Evolutionary conservation across 2,113 vertebrate genomes (phyloP).

Genomic region (Machaerirhynchus nigripectus): DNA sequence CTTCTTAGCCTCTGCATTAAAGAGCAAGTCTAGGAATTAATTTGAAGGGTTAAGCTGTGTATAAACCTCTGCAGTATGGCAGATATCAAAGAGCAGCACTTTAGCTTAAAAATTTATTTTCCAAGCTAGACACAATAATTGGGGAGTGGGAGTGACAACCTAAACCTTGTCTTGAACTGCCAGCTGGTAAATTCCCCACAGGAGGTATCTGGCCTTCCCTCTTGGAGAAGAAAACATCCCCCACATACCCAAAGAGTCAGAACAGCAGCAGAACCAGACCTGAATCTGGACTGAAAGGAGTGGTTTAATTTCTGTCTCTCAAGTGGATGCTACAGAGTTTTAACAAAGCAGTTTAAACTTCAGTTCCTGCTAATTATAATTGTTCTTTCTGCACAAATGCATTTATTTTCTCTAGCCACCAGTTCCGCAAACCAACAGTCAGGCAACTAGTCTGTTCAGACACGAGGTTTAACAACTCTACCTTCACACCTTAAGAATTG

Average conservation of each 20-base stretch:
- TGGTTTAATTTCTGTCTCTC: background rate
- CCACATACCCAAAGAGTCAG: background rate
- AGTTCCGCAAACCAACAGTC: background rate
- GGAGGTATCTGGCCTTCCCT: background rate
- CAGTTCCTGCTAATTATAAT: background rate
- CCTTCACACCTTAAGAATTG: background rate
- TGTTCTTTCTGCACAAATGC: background rate
- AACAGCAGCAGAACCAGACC: background rate
- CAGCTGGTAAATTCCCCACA: background rate
- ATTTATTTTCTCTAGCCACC: background rate
- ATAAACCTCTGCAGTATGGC: background rate
- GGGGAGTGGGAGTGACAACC: background rate
- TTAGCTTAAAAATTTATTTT: background rate
- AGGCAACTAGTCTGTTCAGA: background rate
- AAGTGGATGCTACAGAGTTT: background rate
- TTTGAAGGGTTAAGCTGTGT: background rate
- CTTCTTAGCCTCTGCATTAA: background rate
- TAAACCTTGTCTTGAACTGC: background rate
- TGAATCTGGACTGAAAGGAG: background rate
- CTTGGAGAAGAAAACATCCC: background rate
- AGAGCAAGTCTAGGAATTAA: background rate
- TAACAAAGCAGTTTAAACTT: background rate
- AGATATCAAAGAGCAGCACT: constrained; percentile 6
- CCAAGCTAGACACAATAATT: background rate
- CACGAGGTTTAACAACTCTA: background rate